These are phyloP conservation scores for Plecturocebus donacophilus DNA, from an alignment of 2,113 vertebrate genomes.

Conservation along the genomic window DNA sequence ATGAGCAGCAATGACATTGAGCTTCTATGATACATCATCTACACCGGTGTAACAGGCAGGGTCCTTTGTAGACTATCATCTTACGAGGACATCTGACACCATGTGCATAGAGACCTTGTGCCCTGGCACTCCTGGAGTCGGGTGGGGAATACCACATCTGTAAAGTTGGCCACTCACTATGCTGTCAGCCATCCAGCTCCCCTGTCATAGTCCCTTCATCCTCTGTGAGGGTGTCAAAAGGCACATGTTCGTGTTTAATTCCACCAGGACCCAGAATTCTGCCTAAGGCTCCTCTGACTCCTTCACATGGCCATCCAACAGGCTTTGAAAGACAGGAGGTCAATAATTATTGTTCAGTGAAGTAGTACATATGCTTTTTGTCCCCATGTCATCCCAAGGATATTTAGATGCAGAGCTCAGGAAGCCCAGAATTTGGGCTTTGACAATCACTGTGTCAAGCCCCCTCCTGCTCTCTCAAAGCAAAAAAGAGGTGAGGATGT, in stretches of 20 bases:
- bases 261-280: background rate
- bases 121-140: too few relatives aligned
- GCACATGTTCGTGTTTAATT: background rate
- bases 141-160: background rate
- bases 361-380: background rate
- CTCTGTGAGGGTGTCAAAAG: fast-evolving
- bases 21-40: fast-evolving
- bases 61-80: background rate
- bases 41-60: background rate
- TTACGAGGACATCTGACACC: background rate
- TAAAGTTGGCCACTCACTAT: background rate
- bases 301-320: background rate
- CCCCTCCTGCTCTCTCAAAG: background rate
- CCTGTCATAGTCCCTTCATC: fast-evolving
- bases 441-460: background rate
- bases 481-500: background rate
- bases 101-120: background rate
- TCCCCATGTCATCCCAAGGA: background rate
- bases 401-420: background rate
- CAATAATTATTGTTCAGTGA: background rate
- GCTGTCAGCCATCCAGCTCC: background rate
- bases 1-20: background rate
- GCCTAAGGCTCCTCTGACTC: background rate
- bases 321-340: background rate
- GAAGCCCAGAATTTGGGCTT: background rate